phyloP scores from a whole-genome alignment of 2,113 vertebrate species.

The Sigmodon hispidus region DNA sequence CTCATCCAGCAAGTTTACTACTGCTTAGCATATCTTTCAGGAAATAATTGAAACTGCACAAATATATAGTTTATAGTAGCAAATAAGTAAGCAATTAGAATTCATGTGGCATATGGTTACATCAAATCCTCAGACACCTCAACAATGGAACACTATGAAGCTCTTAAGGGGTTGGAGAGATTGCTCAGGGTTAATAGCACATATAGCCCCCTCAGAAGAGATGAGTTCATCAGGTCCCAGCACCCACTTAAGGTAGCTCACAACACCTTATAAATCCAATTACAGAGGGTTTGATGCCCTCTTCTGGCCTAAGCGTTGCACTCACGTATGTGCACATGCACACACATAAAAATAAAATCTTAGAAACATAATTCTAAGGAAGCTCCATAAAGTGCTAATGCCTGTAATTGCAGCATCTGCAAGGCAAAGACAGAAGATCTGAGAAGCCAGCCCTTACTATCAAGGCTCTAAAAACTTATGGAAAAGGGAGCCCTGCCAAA shows the following conservation, averaged over 20 bases:
- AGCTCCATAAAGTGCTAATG: too few species aligned
- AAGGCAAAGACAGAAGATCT: not conserved
- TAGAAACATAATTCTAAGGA: not conserved
- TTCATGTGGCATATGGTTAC: not conserved
- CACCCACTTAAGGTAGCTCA: not conserved
- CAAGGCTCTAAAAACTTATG: not conserved
- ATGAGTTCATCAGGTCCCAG: not conserved
- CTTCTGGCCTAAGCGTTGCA: not conserved
- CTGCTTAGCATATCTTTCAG: not conserved
- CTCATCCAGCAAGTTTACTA: not conserved
- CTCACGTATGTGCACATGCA: not conserved
- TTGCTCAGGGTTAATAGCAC: too few species aligned
- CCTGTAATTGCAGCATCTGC: not conserved
- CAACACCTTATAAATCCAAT: not conserved
- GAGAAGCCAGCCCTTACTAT: not conserved
- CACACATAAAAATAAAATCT: not conserved
- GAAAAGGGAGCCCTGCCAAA: not conserved
- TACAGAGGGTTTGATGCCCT: not conserved
- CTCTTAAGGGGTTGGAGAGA: not conserved
- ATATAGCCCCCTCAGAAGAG: not conserved
- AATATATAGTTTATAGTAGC: not conserved
- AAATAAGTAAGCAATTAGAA: not conserved
- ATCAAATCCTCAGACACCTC: slow-evolving; percentile 8
- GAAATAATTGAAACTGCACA: not conserved
- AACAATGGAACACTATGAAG: not conserved